phyloP scores from a whole-genome alignment of 2,888 invertebrate genomes.

The Oscheius sp. region DNA sequence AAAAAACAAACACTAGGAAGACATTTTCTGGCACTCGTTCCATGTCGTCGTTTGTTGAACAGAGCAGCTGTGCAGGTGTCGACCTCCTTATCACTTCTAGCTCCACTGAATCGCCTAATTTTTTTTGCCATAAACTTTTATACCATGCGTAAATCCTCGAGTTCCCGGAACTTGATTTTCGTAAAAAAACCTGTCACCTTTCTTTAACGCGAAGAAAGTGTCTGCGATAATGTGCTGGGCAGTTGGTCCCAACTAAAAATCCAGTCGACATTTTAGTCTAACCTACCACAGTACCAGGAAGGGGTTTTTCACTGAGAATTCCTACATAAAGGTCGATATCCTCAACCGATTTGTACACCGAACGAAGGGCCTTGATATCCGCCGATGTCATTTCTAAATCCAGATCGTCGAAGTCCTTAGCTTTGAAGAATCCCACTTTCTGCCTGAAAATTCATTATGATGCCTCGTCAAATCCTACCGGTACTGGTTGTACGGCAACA shows the following conservation, averaged over 20 bases:
- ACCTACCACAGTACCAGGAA: conserved; percentile 38
- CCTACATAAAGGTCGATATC: conserved; percentile 59
- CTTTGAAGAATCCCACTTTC: conserved; percentile 37
- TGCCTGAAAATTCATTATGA: neutral
- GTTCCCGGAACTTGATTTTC: conserved; percentile 24
- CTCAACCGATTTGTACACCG: conserved; percentile 44
- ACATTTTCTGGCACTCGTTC: conserved; percentile 36
- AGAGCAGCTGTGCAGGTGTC: conserved; percentile 40
- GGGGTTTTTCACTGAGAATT: conserved; percentile 52
- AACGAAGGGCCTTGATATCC: conserved; percentile 42
- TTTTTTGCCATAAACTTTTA: too few species aligned
- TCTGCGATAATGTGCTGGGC: conserved; percentile 52
- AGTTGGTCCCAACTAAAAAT: conserved; percentile 45
- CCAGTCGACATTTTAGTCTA: conserved; percentile 36
- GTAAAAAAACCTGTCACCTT: conserved; percentile 58
- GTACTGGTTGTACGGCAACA: conserved; percentile 42
- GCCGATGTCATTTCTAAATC: conserved; percentile 38
- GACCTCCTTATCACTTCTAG: conserved; percentile 36
- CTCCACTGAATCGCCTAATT: neutral
- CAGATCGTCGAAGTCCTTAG: conserved; percentile 44
- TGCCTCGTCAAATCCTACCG: neutral
- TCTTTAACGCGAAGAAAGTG: conserved; percentile 47
- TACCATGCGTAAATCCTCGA: too few species aligned
- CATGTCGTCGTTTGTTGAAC: conserved; percentile 35
- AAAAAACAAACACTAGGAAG: conserved; percentile 43